Evolutionary conservation across 2,888 invertebrate species (phyloP).

Genomic region (Papilio elwesi): DNA sequence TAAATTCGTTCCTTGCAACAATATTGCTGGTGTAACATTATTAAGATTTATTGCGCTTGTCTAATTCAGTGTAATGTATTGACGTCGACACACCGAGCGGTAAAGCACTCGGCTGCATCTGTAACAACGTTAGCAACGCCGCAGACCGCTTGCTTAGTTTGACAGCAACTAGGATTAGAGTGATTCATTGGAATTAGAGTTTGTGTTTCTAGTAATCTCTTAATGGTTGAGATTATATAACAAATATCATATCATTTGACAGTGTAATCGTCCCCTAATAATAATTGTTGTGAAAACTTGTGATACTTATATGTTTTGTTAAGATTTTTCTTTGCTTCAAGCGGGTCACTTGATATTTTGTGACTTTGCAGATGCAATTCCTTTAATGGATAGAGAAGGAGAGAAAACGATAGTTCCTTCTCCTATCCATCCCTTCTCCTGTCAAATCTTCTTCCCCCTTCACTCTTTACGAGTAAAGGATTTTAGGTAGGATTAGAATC

Average conservation of each 20-base stretch:
- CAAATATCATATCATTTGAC: conserved; percentile 14
- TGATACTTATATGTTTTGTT: too few species aligned
- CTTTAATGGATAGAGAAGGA: too few species aligned
- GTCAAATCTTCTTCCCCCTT: too few species aligned
- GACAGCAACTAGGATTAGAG: conserved; percentile 45
- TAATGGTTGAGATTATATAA: conserved; percentile 30
- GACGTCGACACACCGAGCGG: conserved; percentile 20
- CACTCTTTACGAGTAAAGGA: too few species aligned
- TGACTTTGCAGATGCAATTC: too few species aligned
- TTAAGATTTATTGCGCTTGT: conserved; percentile 20
- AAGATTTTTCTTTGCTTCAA: too few species aligned
- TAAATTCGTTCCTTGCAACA: background rate
- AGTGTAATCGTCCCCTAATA: conserved; percentile 8
- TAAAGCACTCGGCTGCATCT: conserved; percentile 25
- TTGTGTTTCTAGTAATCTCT: conserved; percentile 45
- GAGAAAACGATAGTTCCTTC: too few species aligned
- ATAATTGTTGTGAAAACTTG: too few species aligned
- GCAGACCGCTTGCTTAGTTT: conserved; percentile 47
- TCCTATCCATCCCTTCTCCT: too few species aligned
- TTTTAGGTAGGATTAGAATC: too few species aligned
- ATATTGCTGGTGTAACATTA: conserved; percentile 5
- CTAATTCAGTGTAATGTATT: conserved; percentile 15
- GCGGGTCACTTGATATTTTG: too few species aligned
- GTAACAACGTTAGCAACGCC: conserved; percentile 39
- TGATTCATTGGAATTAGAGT: conserved; percentile 49